These are phyloP conservation scores for Ginglymostoma cirratum DNA, from an alignment of 2,113 vertebrate genomes.

Conservation along the genomic window DNA sequence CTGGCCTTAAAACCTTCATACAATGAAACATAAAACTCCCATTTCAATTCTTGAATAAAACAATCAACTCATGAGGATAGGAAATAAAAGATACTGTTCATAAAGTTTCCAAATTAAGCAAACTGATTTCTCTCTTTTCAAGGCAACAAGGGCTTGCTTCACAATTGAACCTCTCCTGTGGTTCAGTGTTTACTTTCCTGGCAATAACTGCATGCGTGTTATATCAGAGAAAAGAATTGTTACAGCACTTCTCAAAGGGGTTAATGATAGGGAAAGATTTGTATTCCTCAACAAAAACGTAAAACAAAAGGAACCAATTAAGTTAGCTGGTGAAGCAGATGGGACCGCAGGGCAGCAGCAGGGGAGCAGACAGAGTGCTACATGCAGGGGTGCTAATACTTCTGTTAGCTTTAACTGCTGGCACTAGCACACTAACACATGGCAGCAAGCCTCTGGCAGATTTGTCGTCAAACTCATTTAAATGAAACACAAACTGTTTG, in stretches of 20 bases:
- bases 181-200: slow-evolving; percentile 26
- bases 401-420: slow-evolving; percentile 35
- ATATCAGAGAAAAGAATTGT: slow-evolving; percentile 6
- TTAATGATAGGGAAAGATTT: slow-evolving; percentile 32
- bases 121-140: not conserved
- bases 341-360: slow-evolving; percentile 35
- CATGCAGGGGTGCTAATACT: slow-evolving; percentile 37
- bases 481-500: slow-evolving; percentile 36
- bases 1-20: not conserved
- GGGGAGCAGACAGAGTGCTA: slow-evolving; percentile 13
- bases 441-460: slow-evolving; percentile 34
- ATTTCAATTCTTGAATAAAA: not conserved
- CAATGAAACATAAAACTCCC: not conserved
- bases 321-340: slow-evolving; percentile 33
- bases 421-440: slow-evolving; percentile 33
- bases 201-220: not conserved
- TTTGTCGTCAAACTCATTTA: slow-evolving; percentile 30
- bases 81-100: not conserved
- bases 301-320: slow-evolving; percentile 37
- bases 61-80: not conserved
- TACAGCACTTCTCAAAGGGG: slow-evolving; percentile 33
- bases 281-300: slow-evolving; percentile 32
- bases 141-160: not conserved
- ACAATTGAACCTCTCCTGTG: slow-evolving; percentile 11
- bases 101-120: not conserved